These are phyloP conservation scores for Lepus townsendii DNA, from an alignment of 2,797 vertebrate species.

Conservation along the genomic window DNA sequence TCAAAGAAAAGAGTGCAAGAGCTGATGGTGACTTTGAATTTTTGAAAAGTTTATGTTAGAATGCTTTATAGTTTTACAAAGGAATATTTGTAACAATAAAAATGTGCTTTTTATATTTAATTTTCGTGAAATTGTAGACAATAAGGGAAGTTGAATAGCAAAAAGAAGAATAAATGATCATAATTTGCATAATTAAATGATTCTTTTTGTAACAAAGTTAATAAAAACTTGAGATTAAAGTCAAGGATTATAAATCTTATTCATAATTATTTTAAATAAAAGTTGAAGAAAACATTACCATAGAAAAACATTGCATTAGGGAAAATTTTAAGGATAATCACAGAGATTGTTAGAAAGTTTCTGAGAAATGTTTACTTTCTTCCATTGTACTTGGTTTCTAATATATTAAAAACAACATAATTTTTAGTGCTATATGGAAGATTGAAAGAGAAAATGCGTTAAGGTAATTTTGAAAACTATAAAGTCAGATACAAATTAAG, in stretches of 20 bases:
- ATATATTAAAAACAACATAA: not conserved
- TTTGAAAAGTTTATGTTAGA: not conserved
- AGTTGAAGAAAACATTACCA: not conserved
- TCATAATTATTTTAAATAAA: not conserved
- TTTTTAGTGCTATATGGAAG: not conserved
- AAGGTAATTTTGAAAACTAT: not conserved
- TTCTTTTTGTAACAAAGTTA: slow-evolving; percentile 52
- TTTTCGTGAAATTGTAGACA: slow-evolving; percentile 23
- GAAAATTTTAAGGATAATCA: not conserved
- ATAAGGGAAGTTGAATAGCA: not conserved
- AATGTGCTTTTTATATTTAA: not conserved
- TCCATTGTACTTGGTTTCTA: not conserved
- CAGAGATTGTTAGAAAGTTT: not conserved
- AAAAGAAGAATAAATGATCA: not conserved
- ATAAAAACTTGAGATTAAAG: slow-evolving; percentile 15
- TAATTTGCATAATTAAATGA: slow-evolving; percentile 35
- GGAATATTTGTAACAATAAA: not conserved
- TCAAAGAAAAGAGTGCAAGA: not conserved
- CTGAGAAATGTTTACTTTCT: not conserved
- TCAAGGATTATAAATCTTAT: not conserved
- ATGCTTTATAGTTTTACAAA: slow-evolving; percentile 42
- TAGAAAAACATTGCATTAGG: not conserved
- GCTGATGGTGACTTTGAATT: not conserved
- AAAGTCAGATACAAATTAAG: slow-evolving; percentile 10
- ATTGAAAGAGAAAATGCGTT: slow-evolving; percentile 26